Evolutionary conservation across 2,888 invertebrate species (phyloP), one percentile per base, ranked within the genome.

Genomic region (Abrostola tripartita): DNA sequence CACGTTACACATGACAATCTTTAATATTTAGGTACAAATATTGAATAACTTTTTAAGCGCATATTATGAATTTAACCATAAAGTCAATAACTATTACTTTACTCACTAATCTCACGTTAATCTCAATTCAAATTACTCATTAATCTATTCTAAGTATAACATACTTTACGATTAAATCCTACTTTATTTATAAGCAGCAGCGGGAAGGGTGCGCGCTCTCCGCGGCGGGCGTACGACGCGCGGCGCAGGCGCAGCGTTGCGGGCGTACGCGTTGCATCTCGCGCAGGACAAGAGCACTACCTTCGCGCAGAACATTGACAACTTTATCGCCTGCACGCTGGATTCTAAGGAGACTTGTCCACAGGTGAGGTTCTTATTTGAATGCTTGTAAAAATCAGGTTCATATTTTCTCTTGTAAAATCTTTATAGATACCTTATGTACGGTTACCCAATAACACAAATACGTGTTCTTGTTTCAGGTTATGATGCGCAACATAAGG

Each of bases 261-360:
- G 97, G 37, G 96, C 96, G 5, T 98, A 98, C 87, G 97, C 98
- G 7, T 91, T 98, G 1, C 97, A 97, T 75, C 93, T 98, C 59
- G 97, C 98, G 0, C 96, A 96, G 70, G 98, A 98, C 92, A 96
- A 97, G 84, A 97, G 96, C 83, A 98, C 98, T 24, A 98, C 98
- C 4, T 99, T 99, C 88, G 98, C 98, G 44, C 97, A 98, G 90
- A 98, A 98, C 84, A 97, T 99, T 65, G 98, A 98, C 90, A 98
- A 98, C 93, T 99, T 99, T 89, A 98, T 99, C 70, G 96, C 98
- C 56, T 99, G 99, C 89, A 99, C 99, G 8, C 95, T 97, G 78
- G 98, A 99, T 85, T 98, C 98, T 11, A 97, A 97, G 74, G 98
- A 99, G 87, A 96, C 96, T 37, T 97, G 97, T 83, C 98, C 98